Evolutionary conservation across 2,113 vertebrate species (phyloP).

Genomic region (Brachyhypopomus occidentalis): DNA sequence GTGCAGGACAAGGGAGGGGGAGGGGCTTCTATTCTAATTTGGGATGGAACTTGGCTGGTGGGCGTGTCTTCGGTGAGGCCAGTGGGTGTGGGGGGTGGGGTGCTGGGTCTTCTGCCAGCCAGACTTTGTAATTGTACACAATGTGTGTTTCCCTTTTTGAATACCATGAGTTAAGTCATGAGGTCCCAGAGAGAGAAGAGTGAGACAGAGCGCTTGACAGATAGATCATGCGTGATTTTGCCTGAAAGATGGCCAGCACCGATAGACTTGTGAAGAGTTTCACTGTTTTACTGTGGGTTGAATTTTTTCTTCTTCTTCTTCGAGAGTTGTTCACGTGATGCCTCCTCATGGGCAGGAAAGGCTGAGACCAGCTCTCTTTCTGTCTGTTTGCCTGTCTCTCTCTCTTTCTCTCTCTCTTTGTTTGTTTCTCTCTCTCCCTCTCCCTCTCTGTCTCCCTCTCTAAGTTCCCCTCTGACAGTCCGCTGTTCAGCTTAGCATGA

Average conservation of each 20-base stretch:
- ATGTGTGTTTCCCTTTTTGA: conserved; percentile 44
- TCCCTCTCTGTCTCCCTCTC: too few species aligned
- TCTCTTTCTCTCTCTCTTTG: too few species aligned
- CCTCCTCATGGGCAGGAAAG: neutral
- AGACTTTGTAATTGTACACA: conserved; percentile 18
- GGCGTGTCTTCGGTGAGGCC: conserved; percentile 26
- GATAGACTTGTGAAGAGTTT: conserved; percentile 67
- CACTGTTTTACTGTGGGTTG: conserved; percentile 51
- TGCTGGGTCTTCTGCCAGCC: conserved; percentile 43
- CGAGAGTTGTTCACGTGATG: neutral
- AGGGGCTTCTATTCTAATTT: conserved; percentile 40
- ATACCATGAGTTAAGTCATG: conserved; percentile 59
- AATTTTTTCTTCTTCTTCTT: neutral
- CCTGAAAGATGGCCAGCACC: conserved; percentile 68
- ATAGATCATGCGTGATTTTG: conserved; percentile 28
- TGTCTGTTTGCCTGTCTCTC: too few species aligned
- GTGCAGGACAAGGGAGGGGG: conserved; percentile 61
- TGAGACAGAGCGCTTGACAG: conserved; percentile 43
- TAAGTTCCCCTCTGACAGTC: conserved; percentile 22
- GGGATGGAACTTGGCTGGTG: conserved; percentile 47
- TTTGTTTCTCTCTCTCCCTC: too few species aligned
- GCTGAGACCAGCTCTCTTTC: neutral
- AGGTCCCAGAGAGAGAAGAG: conserved; percentile 42
- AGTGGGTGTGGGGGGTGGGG: conserved; percentile 34
- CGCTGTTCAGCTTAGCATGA: conserved; percentile 56